phyloP scores from a whole-genome alignment of 2,888 invertebrate species.

The Timema podura region DNA sequence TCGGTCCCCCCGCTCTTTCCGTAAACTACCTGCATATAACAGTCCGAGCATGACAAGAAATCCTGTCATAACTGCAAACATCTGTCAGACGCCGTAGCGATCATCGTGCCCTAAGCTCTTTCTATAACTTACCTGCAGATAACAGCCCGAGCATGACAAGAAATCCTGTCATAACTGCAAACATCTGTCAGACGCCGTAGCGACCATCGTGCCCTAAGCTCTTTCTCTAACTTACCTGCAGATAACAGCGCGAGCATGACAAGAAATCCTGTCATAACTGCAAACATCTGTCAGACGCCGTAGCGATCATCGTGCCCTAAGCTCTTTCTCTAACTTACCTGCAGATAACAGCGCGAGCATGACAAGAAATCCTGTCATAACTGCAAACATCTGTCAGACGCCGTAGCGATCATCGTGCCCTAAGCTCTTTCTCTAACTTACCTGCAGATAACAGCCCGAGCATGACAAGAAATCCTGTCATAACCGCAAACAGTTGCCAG shows the following conservation, averaged over 20 bases:
- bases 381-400: constrained; percentile 60
- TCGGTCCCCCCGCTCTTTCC: no score
- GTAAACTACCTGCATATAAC: constrained; percentile 55
- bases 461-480: constrained; percentile 69
- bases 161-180: constrained; percentile 66
- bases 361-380: constrained; percentile 52
- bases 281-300: constrained; percentile 62
- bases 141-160: constrained; percentile 67
- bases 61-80: constrained; percentile 54
- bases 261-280: constrained; percentile 53
- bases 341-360: constrained; percentile 67
- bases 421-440: constrained; percentile 44
- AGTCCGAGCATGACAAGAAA: constrained; percentile 70
- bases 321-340: constrained; percentile 47
- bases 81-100: constrained; percentile 59
- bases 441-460: constrained; percentile 60
- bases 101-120: constrained; percentile 42
- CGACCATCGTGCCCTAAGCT: no score
- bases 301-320: no score
- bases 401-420: constrained; percentile 51
- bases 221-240: constrained; percentile 49
- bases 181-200: constrained; percentile 59
- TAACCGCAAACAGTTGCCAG: constrained; percentile 59
- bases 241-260: constrained; percentile 68
- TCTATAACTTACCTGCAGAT: constrained; percentile 51